Percentiles rank a stretch among this genome's conserved stretches.
These are phyloP conservation scores for Polyploca ridens DNA, from an alignment of 2,888 invertebrate species.

Conservation along the genomic window DNA sequence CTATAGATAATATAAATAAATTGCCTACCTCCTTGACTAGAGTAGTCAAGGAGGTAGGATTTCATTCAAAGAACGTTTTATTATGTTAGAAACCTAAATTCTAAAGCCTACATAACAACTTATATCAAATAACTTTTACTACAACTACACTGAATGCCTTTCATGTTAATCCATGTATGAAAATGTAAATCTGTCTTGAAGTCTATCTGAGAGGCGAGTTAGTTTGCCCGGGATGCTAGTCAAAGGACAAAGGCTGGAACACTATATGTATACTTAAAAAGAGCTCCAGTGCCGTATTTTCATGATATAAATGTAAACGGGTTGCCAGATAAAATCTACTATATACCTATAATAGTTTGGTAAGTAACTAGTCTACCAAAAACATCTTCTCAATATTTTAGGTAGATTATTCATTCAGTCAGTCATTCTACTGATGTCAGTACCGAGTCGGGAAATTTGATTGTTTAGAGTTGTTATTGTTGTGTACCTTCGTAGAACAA, in stretches of 20 bases:
- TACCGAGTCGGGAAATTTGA: too few species aligned
- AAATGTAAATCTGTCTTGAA: conserved; percentile 7
- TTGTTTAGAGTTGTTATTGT: too few species aligned
- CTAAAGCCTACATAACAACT: background rate
- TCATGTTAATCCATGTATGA: conserved; percentile 3
- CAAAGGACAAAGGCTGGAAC: conserved; percentile 2
- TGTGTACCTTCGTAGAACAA: too few species aligned
- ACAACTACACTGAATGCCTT: background rate
- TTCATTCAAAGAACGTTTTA: too few species aligned
- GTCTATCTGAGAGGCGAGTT: conserved; percentile 3
- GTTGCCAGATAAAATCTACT: background rate
- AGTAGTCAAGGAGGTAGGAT: too few species aligned
- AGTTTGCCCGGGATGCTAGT: background rate
- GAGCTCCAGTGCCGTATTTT: background rate
- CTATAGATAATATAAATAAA: too few species aligned
- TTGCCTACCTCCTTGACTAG: too few species aligned
- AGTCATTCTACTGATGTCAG: too few species aligned
- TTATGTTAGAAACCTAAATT: background rate
- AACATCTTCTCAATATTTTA: too few species aligned
- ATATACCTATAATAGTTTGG: too few species aligned
- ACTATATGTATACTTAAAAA: conserved; percentile 3
- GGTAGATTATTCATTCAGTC: too few species aligned
- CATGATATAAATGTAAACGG: background rate
- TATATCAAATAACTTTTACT: conserved; percentile 3
- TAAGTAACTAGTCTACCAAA: too few species aligned